Evolutionary conservation across 2,797 vertebrate genomes (phyloP), one percentile per base, ranked within the genome.

Genomic region (Spheniscus humboldti): DNA sequence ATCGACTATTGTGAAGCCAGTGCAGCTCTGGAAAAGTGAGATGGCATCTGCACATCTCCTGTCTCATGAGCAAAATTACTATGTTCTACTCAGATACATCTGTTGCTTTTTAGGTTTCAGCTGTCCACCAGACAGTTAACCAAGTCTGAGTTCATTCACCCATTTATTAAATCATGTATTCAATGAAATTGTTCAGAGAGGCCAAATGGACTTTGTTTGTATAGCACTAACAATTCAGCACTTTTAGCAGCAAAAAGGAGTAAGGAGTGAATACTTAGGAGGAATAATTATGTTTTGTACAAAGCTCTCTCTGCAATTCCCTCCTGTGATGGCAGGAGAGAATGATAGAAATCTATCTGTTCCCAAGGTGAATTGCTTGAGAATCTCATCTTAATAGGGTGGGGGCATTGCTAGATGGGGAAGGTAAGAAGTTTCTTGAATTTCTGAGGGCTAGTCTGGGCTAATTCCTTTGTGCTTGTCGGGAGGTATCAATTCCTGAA

Each of bases 401-500:
- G 96, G 90, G 96, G 55, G 90, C 92, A 96, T 52, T n/a, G 91
- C 88, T 90, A 60, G 76, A 92, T 84, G 92, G 78, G 86, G 85
- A 95, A 95, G 91, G 91, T 84, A 91, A 90, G 92, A 86, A 88
- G 79, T 88, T 92, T 94, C 94, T 88, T 88, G 87, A 81, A 45
- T 92, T 96, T 96, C 85, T 86, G 85, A 97, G 91, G 93, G 94
- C 96, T 96, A 97, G 96, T 95, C 96, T 24, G 90, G 95, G 82
- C 96, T 86, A 86, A 97, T 96, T 96, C 94, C 94, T 91, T 75
- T 84, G 91, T 92, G 91, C 94, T 94, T 69, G 95, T 95, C 94
- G 6, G 96, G 96, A 97, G 96, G 81, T 96, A 97, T 97, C 96
- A 96, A 97, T 96, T 96, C 95, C 96, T 97, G 94, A 95, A 97